A percentile compares a stretch with the other conserved stretches of the same genome.
These are phyloP conservation scores for Symphodus melops DNA, from an alignment of 2,113 vertebrate genomes.

Conservation along the genomic window DNA sequence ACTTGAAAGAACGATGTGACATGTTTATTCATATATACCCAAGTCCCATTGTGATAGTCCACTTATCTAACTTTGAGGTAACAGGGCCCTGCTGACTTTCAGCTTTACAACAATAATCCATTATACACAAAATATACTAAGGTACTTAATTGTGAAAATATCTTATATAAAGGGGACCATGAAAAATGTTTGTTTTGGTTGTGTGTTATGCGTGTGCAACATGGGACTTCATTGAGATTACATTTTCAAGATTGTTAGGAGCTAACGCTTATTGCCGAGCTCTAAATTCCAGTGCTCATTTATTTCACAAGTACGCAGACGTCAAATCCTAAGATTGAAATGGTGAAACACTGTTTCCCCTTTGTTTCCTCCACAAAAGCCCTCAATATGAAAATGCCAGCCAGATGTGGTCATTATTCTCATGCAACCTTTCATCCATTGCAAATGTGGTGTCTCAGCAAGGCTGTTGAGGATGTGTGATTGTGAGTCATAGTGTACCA, in stretches of 20 bases:
- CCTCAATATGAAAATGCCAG: neutral
- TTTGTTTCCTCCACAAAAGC: slow-evolving; percentile 9
- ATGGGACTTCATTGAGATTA: no score
- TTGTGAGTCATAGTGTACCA: slow-evolving; percentile 59
- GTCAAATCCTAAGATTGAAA: slow-evolving; percentile 21
- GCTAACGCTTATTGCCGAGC: slow-evolving; percentile 7
- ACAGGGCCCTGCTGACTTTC: slow-evolving; percentile 2
- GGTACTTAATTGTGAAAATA: neutral
- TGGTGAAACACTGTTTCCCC: slow-evolving; percentile 44
- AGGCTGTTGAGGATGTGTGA: slow-evolving; percentile 53
- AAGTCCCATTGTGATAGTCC: neutral
- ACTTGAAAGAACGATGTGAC: slow-evolving; percentile 35
- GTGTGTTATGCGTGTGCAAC: no score
- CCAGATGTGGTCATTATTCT: slow-evolving; percentile 22
- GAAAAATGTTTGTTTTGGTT: neutral
- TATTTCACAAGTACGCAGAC: slow-evolving; percentile 20
- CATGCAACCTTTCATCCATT: slow-evolving; percentile 23
- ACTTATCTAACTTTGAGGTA: slow-evolving; percentile 23
- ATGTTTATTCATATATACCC: slow-evolving; percentile 34
- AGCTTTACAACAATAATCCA: neutral
- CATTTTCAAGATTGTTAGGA: neutral
- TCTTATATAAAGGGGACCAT: no score
- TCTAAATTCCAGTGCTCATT: neutral
- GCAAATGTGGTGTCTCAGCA: slow-evolving; percentile 55
- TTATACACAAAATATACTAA: neutral